phyloP scores from a whole-genome alignment of 2,113 vertebrate species.

The Rhodinocichla rosea region DNA sequence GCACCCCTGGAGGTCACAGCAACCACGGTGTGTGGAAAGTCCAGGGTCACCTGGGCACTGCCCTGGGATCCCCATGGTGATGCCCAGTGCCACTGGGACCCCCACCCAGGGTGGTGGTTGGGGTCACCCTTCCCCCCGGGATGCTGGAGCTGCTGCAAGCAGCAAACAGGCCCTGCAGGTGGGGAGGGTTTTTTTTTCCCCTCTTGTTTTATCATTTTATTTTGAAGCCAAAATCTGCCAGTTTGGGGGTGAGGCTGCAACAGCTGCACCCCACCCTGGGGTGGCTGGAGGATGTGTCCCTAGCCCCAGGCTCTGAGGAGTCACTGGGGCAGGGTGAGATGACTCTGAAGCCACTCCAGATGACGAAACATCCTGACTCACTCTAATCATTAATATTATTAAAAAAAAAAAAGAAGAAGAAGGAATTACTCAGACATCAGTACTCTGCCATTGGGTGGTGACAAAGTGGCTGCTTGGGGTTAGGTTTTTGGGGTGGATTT shows the following conservation, averaged over 20 bases:
- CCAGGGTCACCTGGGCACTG: not conserved
- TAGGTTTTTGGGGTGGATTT: constrained; percentile 14
- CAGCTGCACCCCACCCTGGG: not conserved
- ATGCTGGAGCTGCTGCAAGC: not conserved
- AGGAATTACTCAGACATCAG: not conserved
- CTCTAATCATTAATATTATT: not conserved
- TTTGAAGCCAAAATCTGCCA: not conserved
- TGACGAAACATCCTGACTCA: constrained; percentile 53
- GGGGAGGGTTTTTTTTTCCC: not conserved
- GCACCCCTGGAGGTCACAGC: not conserved
- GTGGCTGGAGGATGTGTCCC: not conserved
- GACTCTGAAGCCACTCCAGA: not conserved
- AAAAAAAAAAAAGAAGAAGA: not conserved
- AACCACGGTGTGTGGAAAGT: rapidly evolving
- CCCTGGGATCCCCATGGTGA: rapidly evolving
- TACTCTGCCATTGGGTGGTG: not conserved
- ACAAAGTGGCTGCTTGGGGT: not conserved
- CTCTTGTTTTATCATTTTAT: not conserved
- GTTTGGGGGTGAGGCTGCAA: not conserved
- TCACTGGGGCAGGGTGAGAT: constrained; percentile 32
- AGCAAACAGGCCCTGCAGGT: not conserved
- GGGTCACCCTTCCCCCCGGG: rapidly evolving
- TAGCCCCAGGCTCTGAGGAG: not conserved
- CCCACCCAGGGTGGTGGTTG: not conserved
- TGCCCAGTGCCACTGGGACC: not conserved